Base-by-base conservation (phyloP, 2,113 vertebrate species). In the Pachypanchax playfairii region DNA sequence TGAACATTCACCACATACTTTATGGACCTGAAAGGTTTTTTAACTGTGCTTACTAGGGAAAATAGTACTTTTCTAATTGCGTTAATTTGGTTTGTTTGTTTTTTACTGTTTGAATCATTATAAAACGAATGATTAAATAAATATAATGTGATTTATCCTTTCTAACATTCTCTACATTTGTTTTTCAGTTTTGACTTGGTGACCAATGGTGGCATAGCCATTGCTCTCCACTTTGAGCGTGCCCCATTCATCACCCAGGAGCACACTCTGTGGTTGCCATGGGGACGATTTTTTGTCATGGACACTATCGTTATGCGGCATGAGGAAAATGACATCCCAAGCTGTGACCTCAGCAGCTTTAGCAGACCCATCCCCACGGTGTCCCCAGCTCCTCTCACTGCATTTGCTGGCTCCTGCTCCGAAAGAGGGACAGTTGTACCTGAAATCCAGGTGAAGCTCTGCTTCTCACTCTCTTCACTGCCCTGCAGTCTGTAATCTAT, bases 281-380 rank as follows among this genome's bases (percentile, higher is more conserved):
- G 97, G 97, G 95, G 95, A 62, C 96, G 96, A 47, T 99, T 99
- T 87, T 98, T 98, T 1, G 97, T 99, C 87, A 98, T 99, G 97
- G 97, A 99, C 71, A 98, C 96, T 82, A 93, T 99, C 17, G 73
- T 96, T 66, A 98, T 99, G 97, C 90, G 97, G n/a, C 97, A 98
- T 0, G 97, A 99, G 81, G 97, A 98, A 83, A 99, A 99, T 0
- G 97, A 99, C 81, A 99, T 99, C 63, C 95, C 97, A 3, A 97
- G 96, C 91, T 99, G 97, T 41, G 97, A 99, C 86, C 93, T 99
- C 72, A 98, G 97, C 91, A 95, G 92, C 89, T 99, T 99, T 0
- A 91, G 93, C 69, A 88, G 97, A n/a, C 97, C 97, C 50, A 93
- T 94, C 70, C 97, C 97, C 0, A 62, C 95, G 3, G 93, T 98